Evolutionary conservation across 2,797 vertebrate species (phyloP).

Genomic region (Onychomys torridus): DNA sequence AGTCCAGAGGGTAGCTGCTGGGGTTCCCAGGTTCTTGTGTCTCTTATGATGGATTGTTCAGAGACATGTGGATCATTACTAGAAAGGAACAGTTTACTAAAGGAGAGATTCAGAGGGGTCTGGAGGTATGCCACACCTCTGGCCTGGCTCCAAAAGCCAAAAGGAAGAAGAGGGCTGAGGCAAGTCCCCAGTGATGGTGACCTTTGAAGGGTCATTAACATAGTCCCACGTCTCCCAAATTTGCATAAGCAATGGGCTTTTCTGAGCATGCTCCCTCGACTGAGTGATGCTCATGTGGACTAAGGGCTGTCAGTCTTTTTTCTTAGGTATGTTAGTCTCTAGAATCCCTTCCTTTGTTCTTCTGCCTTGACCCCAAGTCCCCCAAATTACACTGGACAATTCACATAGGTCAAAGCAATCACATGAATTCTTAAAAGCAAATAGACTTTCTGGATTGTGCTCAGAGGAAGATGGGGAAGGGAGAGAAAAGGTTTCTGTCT

Average conservation of each 20-base stretch:
- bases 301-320: background rate
- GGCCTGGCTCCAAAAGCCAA: background rate
- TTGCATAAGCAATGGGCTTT: background rate
- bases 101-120: background rate
- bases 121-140: background rate
- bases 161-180: background rate
- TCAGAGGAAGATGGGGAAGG: background rate
- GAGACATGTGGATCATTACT: background rate
- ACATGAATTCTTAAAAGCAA: background rate
- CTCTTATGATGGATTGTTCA: background rate
- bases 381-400: background rate
- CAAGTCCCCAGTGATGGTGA: background rate
- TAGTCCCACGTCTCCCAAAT: background rate
- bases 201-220: background rate
- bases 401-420: background rate
- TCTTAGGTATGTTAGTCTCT: background rate
- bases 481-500: background rate
- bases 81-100: background rate
- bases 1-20: background rate
- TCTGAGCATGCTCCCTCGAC: background rate
- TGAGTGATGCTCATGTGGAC: background rate
- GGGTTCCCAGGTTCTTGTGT: background rate
- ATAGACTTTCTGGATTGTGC: background rate
- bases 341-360: background rate
- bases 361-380: background rate